Evolutionary conservation across 2,888 invertebrate genomes (phyloP), one percentile per base, ranked within the genome.

Genomic region (Lobophora halterata): DNA sequence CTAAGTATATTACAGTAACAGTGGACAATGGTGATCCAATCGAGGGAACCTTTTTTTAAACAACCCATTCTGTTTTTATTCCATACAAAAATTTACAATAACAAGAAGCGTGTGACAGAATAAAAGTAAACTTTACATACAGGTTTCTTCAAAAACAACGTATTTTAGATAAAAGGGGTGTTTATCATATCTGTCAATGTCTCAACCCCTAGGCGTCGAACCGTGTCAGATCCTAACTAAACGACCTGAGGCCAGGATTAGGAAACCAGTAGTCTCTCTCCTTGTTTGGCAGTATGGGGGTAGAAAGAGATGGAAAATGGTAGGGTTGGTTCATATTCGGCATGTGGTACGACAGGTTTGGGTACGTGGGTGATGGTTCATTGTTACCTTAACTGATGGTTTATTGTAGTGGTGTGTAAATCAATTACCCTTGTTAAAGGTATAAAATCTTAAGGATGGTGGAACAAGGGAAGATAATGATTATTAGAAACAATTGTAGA

Each of bases 191-290:
- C 65, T 61, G 68, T 74, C 71, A 73, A 65, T 65, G 72, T 74
- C 73, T 62, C 66, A 65, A 66, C 70, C 75, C 78, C 70, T 50
- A 73, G 72, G 81, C 78, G 82, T 77, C 56, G 65, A 63, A 79
- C 78, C 82, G 65, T 81, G 71, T 63, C 79, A 64, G 66, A 80
- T 76, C 72, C 71, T 72, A 74, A 73, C 74, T 70, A 79, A 81
- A 79, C 72, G 68, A 65, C 80, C 69, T 62, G 69, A 62, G 76
- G 79, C 73, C 43, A 72, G 65, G 71, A 76, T 77, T 77, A 75
- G 54, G 52, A 72, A 78, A 76, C 76, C 47, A 56, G 71, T 76
- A 18, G 3, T 28, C 2, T 1, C 33, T 21, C 18, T 37, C 33
- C 9, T 18, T 29, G 8, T 43, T 31, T 19, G 5, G 11, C 17